A percentile compares a stretch with the other conserved stretches of the same genome.
Conservation (phyloP, 2,797 vertebrate species). For the Acanthurus tractus region DNA sequence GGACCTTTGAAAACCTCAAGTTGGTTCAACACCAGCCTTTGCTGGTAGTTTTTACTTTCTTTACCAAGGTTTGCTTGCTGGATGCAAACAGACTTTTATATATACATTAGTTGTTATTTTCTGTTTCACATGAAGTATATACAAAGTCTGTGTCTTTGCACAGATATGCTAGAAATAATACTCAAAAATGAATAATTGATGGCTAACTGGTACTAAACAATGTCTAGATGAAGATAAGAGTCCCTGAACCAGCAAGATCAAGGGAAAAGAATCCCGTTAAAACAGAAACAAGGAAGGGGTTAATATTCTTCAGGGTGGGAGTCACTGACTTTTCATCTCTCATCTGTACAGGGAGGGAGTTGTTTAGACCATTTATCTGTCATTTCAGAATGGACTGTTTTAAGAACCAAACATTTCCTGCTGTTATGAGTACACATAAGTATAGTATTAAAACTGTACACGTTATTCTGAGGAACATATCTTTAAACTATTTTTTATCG, state of each 20-base stretch:
- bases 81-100: not conserved
- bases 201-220: not conserved
- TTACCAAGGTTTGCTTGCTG: not conserved
- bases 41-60: not conserved
- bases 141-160: not conserved
- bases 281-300: not conserved
- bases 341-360: not conserved
- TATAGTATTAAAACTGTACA: not conserved
- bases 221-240: not conserved
- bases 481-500: not conserved
- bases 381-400: not conserved
- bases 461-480: not conserved
- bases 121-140: not conserved
- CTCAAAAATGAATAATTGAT: not conserved
- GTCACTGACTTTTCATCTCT: not conserved
- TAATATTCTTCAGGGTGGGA: not conserved
- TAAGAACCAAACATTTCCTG: slow-evolving; percentile 7
- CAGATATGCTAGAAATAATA: not conserved
- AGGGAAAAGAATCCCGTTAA: not conserved
- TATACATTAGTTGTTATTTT: not conserved
- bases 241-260: not conserved
- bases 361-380: not conserved
- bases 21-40: not conserved
- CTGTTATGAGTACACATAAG: too few species aligned
- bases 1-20: not conserved